Evolutionary conservation across 2,888 invertebrate genomes (phyloP), one percentile per base, ranked within the genome.

Genomic region (Terebella lapidaria): DNA sequence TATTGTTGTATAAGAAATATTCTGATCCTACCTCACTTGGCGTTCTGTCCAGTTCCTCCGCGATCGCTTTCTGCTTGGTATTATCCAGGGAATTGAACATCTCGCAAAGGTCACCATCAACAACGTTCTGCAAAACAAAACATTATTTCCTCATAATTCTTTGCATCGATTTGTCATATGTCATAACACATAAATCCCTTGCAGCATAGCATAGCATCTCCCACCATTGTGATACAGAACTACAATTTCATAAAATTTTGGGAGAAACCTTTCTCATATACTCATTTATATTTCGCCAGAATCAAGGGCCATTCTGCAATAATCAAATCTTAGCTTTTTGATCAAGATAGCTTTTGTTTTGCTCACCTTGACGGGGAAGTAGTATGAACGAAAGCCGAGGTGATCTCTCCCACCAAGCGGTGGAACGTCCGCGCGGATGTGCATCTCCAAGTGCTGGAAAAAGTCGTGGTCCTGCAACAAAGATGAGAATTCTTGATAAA

Each of bases 361-460:
- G n/a, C n/a, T n/a, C n/a, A 92, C 92, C 87, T 94, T 94, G 30
- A 95, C 92, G 35, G 99, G 95, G 79, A 92, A 96, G 82, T 97
- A 97, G 75, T 94, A 95, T 62, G 96, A 96, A 71, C 99, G 86
- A 82, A 90, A 99, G 0, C 95, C 93, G 28, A 99, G 84, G 81
- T 99, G 99, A 81, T 99, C 99, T 24, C 99, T 85, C 0, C 99
- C 99, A 82, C 96, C 95, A 0, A 99, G 82, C 0, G 99, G 96
- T 0, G 94, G 87, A 81, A 95, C 91, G 81, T 99, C 97, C 67
- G 94, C 92, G 56, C 99, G 85, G 94, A 99, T 94, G 80, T 99
- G 96, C 97, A 99, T 99, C 82, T 99, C 99, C 65, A 99, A 84
- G 83, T 97, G 95, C 78, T 97, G 96, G 84, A 99, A 99, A 81